Percentiles rank a stretch among this genome's conserved stretches.
These are phyloP conservation scores for Megalopta genalis DNA, from an alignment of 1,140 invertebrate species.

Conservation along the genomic window DNA sequence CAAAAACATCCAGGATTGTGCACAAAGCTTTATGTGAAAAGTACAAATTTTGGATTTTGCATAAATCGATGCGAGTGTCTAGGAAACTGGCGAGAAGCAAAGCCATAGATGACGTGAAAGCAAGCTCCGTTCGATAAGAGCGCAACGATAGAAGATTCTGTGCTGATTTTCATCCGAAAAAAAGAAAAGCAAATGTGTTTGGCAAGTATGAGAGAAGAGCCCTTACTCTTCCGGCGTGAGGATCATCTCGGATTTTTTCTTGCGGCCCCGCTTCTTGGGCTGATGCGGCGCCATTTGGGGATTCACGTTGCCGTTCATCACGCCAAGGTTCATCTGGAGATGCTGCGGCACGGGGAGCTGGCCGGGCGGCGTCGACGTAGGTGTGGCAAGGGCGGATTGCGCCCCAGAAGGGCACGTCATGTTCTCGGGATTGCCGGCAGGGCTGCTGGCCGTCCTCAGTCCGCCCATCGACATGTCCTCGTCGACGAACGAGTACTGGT, in stretches of 20 bases:
- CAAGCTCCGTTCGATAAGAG: no score
- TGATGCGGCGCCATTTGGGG: conserved; percentile 83
- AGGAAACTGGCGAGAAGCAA: no score
- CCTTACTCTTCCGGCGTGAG: conserved; percentile 81
- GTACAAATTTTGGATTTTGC: no score
- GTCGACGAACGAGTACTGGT: conserved; percentile 91
- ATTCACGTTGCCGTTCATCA: conserved; percentile 78
- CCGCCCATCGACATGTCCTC: conserved; percentile 82
- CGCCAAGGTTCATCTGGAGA: conserved; percentile 74
- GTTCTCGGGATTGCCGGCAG: conserved; percentile 67
- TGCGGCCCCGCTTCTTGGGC: conserved; percentile 90
- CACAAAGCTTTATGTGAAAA: no score
- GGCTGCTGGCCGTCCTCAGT: conserved; percentile 75
- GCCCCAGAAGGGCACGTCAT: conserved; percentile 72
- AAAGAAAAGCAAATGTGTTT: no score
- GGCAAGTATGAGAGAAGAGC: no score
- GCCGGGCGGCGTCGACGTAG: conserved; percentile 73
- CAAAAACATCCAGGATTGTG: no score
- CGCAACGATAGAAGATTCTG: no score
- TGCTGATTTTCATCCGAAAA: no score
- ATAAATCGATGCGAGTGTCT: no score
- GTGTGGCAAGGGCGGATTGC: conserved; percentile 71
- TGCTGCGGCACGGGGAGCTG: conserved; percentile 68
- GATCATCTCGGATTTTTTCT: conserved; percentile 85
- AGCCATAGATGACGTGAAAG: no score